phyloP scores from a whole-genome alignment of 2,797 vertebrate species.

The Alosa sapidissima region DNA sequence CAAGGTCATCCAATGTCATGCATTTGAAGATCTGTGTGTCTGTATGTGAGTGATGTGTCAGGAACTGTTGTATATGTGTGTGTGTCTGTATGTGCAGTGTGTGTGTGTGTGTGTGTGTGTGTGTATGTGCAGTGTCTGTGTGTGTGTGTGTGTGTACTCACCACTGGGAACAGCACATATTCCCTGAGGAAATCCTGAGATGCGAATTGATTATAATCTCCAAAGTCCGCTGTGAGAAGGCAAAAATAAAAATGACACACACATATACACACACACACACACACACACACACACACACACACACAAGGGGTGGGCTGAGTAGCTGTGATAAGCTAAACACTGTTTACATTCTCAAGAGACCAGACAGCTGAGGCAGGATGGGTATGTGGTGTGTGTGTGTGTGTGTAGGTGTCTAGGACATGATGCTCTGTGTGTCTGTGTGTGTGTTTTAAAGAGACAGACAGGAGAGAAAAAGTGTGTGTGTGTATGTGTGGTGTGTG shows the following conservation, averaged over 20 bases:
- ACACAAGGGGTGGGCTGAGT: conserved; percentile 68
- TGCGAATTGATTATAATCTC: conserved; percentile 88
- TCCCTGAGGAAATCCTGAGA: conserved; percentile 96
- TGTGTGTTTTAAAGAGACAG: neutral
- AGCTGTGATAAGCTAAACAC: conserved; percentile 64
- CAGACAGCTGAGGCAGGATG: neutral
- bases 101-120: neutral
- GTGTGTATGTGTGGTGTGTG: too few relatives aligned
- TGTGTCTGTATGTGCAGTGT: too few relatives aligned
- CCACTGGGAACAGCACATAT: conserved; percentile 95
- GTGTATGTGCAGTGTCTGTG: neutral
- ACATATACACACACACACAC: conserved; percentile 7
- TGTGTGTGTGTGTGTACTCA: conserved; percentile 65
- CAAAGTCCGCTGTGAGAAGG: conserved; percentile 85
- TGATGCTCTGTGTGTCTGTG: neutral
- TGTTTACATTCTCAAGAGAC: conserved; percentile 70
- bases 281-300: conserved; percentile 13
- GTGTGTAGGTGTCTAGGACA: too few relatives aligned
- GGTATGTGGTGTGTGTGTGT: neutral
- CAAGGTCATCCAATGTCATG: too few relatives aligned
- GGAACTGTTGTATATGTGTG: too few relatives aligned
- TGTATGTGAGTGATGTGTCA: too few relatives aligned
- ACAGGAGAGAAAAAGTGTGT: too few relatives aligned
- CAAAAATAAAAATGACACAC: conserved; percentile 18
- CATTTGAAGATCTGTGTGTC: too few relatives aligned